A percentile compares a stretch with the other conserved stretches of the same genome.
Conservation (phyloP, 92 coral and sea anemone species). For the Palythoa grandiflora region DNA sequence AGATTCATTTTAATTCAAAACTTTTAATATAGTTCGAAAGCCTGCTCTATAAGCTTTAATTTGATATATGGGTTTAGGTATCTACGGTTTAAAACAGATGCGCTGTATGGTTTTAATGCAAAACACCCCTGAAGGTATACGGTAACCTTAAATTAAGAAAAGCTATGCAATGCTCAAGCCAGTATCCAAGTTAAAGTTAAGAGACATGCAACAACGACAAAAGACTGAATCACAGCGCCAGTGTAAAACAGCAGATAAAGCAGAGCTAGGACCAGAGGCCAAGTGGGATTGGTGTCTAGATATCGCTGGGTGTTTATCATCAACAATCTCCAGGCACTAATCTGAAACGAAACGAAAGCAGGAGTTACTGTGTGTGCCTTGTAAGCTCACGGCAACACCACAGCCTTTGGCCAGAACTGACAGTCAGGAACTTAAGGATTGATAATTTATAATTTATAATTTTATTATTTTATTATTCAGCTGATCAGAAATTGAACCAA, state of each 20-base stretch:
- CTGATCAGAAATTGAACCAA: too few relatives aligned
- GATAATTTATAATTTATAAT: too few relatives aligned
- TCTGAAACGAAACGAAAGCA: constrained; percentile 91
- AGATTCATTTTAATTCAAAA: too few relatives aligned
- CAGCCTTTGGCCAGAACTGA: constrained; percentile 35
- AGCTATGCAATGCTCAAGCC: not conserved
- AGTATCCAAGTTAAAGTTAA: constrained; percentile 61
- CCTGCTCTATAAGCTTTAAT: too few relatives aligned
- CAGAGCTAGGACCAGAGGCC: constrained; percentile 73
- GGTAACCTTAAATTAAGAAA: too few relatives aligned
- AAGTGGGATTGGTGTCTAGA: constrained; percentile 68
- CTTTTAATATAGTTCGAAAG: too few relatives aligned
- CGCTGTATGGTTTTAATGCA: too few relatives aligned
- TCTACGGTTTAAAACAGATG: too few relatives aligned
- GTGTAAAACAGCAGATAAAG: constrained; percentile 75
- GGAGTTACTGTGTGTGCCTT: constrained; percentile 86
- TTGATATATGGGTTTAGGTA: too few relatives aligned
- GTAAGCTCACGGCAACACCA: constrained; percentile 37
- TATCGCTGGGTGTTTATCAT: constrained; percentile 63
- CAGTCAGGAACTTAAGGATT: constrained; percentile 5
- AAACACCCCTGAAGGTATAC: too few relatives aligned
- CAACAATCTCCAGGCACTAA: constrained; percentile 72
- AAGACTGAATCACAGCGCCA: constrained; percentile 75
- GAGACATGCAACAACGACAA: constrained; percentile 65
- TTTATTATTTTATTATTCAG: too few relatives aligned